Evolutionary conservation across 2,797 vertebrate genomes (phyloP).

Genomic region (Crocidura indochinensis): DNA sequence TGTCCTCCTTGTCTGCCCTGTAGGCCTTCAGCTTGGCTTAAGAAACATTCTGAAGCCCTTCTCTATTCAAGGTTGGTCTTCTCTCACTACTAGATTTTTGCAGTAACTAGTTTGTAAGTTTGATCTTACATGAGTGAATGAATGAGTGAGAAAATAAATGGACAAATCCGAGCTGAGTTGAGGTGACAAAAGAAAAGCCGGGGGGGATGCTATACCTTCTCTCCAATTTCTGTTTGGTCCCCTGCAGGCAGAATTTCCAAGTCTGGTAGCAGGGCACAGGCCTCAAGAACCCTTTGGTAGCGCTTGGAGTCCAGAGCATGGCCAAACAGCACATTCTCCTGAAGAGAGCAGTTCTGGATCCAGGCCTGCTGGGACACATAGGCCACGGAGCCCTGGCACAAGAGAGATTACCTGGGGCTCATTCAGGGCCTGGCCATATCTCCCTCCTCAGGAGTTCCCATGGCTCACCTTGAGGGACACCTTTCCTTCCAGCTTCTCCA

Average conservation of each 20-base stretch:
- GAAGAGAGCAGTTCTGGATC: conserved; percentile 97
- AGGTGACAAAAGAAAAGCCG: neutral
- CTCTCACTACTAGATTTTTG: neutral
- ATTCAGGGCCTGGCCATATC: neutral
- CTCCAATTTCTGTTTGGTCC: conserved; percentile 97
- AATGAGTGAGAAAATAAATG: neutral
- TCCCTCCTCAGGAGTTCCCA: neutral
- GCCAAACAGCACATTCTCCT: conserved; percentile 98
- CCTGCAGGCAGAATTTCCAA: conserved; percentile 96
- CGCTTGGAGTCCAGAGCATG: conserved; percentile 91
- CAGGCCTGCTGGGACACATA: conserved; percentile 99
- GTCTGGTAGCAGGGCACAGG: conserved; percentile 96
- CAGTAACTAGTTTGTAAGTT: neutral
- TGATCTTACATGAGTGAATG: neutral
- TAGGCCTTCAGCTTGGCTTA: neutral
- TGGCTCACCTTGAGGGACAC: conserved; percentile 93
- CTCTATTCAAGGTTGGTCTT: neutral
- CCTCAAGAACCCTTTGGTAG: conserved; percentile 94
- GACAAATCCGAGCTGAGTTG: neutral
- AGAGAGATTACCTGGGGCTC: neutral
- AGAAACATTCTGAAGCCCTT: neutral
- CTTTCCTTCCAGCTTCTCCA: conserved; percentile 96
- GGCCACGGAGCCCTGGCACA: conserved; percentile 95
- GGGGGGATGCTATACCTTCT: conserved; percentile 93
- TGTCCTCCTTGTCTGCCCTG: neutral